These are phyloP conservation scores for Vespertilio murinus DNA, from an alignment of 2,797 vertebrate species.

Conservation along the genomic window DNA sequence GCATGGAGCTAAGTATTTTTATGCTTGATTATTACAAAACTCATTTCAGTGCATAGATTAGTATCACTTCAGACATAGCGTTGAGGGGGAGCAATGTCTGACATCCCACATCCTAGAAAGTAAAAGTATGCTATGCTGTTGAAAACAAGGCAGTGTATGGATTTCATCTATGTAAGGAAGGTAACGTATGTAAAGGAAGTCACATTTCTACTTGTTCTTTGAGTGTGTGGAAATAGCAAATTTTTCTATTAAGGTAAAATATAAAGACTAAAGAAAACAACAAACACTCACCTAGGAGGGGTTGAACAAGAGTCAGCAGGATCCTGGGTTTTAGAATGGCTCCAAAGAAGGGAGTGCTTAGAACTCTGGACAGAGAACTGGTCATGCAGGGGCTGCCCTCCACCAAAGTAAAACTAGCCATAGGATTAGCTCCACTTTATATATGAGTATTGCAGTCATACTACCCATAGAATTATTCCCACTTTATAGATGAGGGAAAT, in stretches of 20 bases:
- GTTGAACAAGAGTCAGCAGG: neutral
- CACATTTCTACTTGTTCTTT: neutral
- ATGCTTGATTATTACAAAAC: slow-evolving; percentile 27
- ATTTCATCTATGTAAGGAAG: neutral
- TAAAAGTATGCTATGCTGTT: slow-evolving; percentile 15
- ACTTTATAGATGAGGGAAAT: neutral
- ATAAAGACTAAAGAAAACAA: neutral
- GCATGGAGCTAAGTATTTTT: neutral
- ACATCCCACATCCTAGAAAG: neutral
- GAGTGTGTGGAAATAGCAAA: neutral
- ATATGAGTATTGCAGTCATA: neutral
- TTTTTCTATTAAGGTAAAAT: slow-evolving; percentile 12
- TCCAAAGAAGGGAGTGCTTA: neutral
- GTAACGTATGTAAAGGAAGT: neutral
- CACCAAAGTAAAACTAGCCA: neutral
- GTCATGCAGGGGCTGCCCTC: no score
- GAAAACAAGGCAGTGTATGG: slow-evolving; percentile 25
- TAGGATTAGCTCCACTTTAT: neutral
- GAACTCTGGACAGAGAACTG: neutral
- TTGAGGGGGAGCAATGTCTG: neutral
- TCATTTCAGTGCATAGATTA: neutral
- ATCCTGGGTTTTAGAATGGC: neutral
- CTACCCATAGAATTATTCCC: neutral
- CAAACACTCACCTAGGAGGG: neutral
- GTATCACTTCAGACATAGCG: neutral